Evolutionary conservation across 1,140 invertebrate species (phyloP), one percentile per base, ranked within the genome.

Genomic region (Phocides pigmalion): DNA sequence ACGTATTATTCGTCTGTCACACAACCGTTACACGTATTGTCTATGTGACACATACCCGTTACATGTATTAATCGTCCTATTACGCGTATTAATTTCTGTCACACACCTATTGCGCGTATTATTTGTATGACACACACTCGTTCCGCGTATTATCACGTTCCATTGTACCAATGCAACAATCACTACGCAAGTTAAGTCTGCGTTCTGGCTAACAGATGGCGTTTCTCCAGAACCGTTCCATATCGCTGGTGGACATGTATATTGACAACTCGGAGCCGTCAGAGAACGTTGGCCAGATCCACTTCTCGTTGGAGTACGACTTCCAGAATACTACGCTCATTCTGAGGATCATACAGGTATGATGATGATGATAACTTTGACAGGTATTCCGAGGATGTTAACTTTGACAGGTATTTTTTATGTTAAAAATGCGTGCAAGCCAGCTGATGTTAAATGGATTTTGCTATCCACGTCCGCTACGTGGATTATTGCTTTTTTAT

Each of bases 221-320:
- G 74, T 96, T 97, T 87, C 94, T 96, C 76, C 95, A 98, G 93
- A 98, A 95, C 89, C 95, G 97, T 80, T 97, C 97, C 72, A 95
- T 98, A 74, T 97, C 97, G n/a, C 93, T 98, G 93, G 96, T 97
- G 83, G 97, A 98, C 83, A 98, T 98, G 97, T 98, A 98, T 93
- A 97, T 98, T 87, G 97, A 98, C 92, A 97, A 97, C 90, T 95
- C 96, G 16, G 97, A 98, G 89, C 95, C 97, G 0, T 96, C 96
- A 64, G 97, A 98, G 91, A 97, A 97, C 89, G 97, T 98, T 64
- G 97, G 97, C 15, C 97, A 98, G 92, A 98, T 99, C 76, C 97
- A 99, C 87, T 98, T 99, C 92, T 97, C 96, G 42, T 92, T 99
- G 76, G 97, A 98, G 88, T 99, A 99, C 88, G 97, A 99, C 92